Conservation (phyloP, 2,113 vertebrate genomes). For the Catharus fuscescens region DNA sequence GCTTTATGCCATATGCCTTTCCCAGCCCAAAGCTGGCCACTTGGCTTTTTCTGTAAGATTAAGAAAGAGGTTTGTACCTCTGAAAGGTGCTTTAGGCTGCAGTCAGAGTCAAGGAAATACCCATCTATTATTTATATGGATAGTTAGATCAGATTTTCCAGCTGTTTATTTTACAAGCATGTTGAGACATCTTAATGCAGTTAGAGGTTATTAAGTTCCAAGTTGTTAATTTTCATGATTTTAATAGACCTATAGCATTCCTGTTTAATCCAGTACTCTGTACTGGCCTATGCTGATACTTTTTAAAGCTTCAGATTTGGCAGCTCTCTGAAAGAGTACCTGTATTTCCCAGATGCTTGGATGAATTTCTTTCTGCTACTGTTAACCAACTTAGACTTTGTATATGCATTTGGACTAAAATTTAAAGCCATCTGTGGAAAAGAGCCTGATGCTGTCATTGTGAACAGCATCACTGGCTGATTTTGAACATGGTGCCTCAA, state of each 20-base stretch:
- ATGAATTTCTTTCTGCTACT: background rate
- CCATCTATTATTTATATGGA: background rate
- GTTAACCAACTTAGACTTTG: background rate
- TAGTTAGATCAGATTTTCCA: slow-evolving; percentile 20
- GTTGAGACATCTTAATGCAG: background rate
- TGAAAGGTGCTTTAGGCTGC: background rate
- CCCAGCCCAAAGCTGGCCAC: background rate
- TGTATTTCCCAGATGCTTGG: background rate
- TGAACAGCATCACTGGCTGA: background rate
- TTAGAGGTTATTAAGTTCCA: background rate
- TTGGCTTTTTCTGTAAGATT: background rate
- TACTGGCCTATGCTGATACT: background rate
- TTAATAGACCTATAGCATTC: background rate
- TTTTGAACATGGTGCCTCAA: background rate
- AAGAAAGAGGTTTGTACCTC: background rate
- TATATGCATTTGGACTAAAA: background rate
- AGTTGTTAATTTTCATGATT: slow-evolving; percentile 6
- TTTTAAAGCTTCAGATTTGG: slow-evolving; percentile 1
- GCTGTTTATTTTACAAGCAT: slow-evolving; percentile 28
- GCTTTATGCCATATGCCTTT: background rate
- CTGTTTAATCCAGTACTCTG: background rate
- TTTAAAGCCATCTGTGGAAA: background rate
- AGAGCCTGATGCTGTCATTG: background rate
- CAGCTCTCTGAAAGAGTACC: background rate
- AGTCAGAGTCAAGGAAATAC: background rate